Evolutionary conservation across 2,113 vertebrate species (phyloP), one percentile per base, ranked within the genome.

Genomic region (Crotalus helleri): DNA sequence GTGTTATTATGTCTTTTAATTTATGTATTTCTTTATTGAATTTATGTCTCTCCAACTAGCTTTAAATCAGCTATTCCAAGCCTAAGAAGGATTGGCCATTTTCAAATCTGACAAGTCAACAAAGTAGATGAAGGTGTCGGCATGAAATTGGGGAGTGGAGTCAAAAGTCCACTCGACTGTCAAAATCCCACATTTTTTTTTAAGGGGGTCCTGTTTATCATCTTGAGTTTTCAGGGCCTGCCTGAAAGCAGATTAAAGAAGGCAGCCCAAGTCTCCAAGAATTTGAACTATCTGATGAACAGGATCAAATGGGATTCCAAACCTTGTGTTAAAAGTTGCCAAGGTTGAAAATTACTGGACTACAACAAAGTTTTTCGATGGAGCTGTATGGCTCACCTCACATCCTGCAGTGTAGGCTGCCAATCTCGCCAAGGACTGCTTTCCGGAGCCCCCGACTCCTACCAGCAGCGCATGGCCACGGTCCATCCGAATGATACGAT

Each of bases 381-480:
- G 33, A 9, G 33, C 33, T 53, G 58, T 4, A n/a, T 1, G 44
- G 94, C 97, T 89, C 8, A 99, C 99, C 98, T 99, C 98, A 85
- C 95, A 99, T 54, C 98, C 98, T 0, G 99, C 99, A 5, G 98
- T 97, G 74, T 98, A 98, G 24, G 99, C 98, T 8, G 99, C 99
- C 29, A 99, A 97, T 91, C 97, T 98, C 0, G 99, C 97, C 4
- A 99, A 98, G 0, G 98, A 99, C 96, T 99, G 99, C 94, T 99
- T 99, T 55, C 99, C 99, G 0, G 99, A 99, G 91, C 99, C 99
- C 0, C 98, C 99, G 0, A 98, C 98, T 0, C 99, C 99, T 1
- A 99, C 98, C 33, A 99, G 98, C 96, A 99, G 97, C 0, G 98
- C 98, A 0, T 99, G 99, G 44, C 99, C 99, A 0, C 96, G 97